These are phyloP conservation scores for Nesoenas mayeri DNA, from an alignment of 2,113 vertebrate genomes.

Conservation along the genomic window DNA sequence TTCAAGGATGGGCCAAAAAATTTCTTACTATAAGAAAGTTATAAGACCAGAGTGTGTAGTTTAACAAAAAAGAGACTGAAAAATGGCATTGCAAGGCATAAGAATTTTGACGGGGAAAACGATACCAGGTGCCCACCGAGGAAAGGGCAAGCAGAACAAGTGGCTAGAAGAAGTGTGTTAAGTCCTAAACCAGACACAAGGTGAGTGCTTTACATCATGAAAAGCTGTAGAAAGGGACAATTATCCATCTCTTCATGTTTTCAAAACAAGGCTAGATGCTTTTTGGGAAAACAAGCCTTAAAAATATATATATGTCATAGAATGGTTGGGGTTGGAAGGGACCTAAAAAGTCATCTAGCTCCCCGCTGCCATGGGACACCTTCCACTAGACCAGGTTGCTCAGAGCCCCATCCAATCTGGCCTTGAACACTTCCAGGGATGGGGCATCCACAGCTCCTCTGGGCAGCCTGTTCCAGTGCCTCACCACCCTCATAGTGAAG, in stretches of 20 bases:
- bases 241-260: background rate
- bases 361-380: too few species aligned
- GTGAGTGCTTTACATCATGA: fast-evolving
- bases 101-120: background rate
- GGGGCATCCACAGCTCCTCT: too few species aligned
- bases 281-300: background rate
- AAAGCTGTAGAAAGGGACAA: background rate
- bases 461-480: too few species aligned
- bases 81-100: background rate
- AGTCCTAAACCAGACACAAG: background rate
- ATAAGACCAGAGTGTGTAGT: background rate
- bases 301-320: background rate
- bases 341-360: too few species aligned
- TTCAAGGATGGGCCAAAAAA: background rate
- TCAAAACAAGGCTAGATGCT: background rate
- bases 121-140: background rate
- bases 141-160: background rate
- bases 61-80: background rate
- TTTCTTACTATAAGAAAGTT: background rate
- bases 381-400: too few species aligned
- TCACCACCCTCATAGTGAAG: too few species aligned
- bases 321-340: too few species aligned
- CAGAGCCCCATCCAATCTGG: too few species aligned
- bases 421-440: too few species aligned
- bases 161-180: fast-evolving